These are phyloP conservation scores for Sebastes oblongus DNA, from an alignment of 2,797 vertebrate genomes.

Conservation along the genomic window DNA sequence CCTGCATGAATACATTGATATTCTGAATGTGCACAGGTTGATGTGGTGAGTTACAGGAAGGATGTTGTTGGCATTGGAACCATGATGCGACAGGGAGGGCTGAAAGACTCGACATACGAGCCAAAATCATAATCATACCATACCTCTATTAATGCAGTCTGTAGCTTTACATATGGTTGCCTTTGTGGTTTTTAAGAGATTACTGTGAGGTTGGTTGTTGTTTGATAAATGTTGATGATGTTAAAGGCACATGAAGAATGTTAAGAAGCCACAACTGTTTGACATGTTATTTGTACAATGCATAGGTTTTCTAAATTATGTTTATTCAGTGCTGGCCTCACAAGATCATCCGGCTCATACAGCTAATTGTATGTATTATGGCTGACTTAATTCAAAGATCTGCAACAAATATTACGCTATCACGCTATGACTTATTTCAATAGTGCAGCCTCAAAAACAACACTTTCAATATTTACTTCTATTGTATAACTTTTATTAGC, in stretches of 20 bases:
- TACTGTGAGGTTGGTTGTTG: slow-evolving; percentile 29
- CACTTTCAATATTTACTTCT: not conserved
- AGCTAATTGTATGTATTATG: slow-evolving; percentile 26
- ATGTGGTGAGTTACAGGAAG: slow-evolving; percentile 16
- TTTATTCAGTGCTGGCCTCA: slow-evolving; percentile 22
- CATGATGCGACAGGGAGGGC: slow-evolving; percentile 31
- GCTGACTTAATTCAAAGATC: slow-evolving; percentile 25
- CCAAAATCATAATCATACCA: slow-evolving; percentile 54
- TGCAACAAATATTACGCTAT: slow-evolving; percentile 13
- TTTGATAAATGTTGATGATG: slow-evolving; percentile 33
- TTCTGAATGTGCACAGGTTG: slow-evolving; percentile 58
- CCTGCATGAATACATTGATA: slow-evolving; percentile 63
- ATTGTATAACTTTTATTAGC: not conserved
- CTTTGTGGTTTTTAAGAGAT: slow-evolving; percentile 65
- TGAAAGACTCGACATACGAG: slow-evolving; percentile 45
- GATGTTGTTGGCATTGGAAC: slow-evolving; percentile 15
- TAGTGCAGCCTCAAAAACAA: not conserved
- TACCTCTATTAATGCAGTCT: slow-evolving; percentile 64
- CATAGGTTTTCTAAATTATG: slow-evolving; percentile 30
- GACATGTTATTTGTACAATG: slow-evolving; percentile 38
- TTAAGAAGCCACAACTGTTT: slow-evolving; percentile 43
- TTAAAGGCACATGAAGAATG: slow-evolving; percentile 36
- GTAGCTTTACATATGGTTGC: slow-evolving; percentile 77
- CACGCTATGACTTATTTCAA: not conserved
- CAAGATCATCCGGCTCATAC: slow-evolving; percentile 18